Base-by-base conservation (phyloP, 2,888 invertebrate species). In the Balanococcus diminutus region DNA sequence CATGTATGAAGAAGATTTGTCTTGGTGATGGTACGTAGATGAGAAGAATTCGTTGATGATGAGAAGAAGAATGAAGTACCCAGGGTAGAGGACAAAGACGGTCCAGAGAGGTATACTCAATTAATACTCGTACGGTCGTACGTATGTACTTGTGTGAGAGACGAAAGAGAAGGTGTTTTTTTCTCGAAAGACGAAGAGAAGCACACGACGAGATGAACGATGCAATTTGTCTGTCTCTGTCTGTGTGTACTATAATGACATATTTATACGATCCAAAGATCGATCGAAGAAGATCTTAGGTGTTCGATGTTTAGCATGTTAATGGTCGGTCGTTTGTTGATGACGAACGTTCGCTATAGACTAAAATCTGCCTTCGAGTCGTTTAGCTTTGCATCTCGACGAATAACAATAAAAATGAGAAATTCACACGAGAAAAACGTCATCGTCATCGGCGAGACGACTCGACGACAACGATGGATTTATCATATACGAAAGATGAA, bases 391-490 rank as follows among this genome's bases (percentile, higher is more conserved):
- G 56, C 56, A 56, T 56, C 22, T 56, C 22, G 56, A 56, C 56
- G 14, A 22, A 56, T 22, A 22, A 56, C 56, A 22, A 56, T 22
- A 22, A 56, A 61, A 61, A 72, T 14, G 72, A 31, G 31, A 72
- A 72, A 72, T 72, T 31, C 72, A 56, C 56, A 56, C 56, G 56
- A 56, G 56, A 56, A 56, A 56, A 56, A 11, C 56, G 56, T 56
- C 56, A 56, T 14, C 42, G n/a, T n/a, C 19, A 56, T 11, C 46
- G 46, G n/a, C 8, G 11, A 56, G 56, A 19, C 19, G 61, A 72
- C 31, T 28, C 31, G 72, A 72, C 31, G 3, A 19, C 16, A 16
- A n/a, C 28, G 72, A 16, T 16, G n/a, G 16, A 8, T 72, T 72
- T 72, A 72, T 72, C 31, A 31, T 28, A 19, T 16, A 16, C n/a